These are phyloP conservation scores for Erynnis tages DNA, from an alignment of 2,888 invertebrate species.

Conservation along the genomic window DNA sequence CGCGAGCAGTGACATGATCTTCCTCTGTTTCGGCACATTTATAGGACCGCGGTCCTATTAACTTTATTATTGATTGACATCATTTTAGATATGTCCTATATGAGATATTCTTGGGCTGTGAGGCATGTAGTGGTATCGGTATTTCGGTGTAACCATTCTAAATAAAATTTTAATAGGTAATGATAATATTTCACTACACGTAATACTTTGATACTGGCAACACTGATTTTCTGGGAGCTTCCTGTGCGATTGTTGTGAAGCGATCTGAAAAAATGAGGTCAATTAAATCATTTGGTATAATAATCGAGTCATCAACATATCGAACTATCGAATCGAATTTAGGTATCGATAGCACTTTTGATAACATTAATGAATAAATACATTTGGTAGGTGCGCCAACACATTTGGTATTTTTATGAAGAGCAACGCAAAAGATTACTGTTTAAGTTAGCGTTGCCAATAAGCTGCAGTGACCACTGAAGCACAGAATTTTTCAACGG, in stretches of 20 bases:
- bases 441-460: too few relatives aligned
- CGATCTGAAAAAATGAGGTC: conserved; percentile 40
- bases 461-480: too few relatives aligned
- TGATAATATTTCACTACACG: conserved; percentile 25
- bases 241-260: conserved; percentile 23
- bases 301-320: conserved; percentile 43
- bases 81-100: conserved; percentile 48
- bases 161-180: conserved; percentile 21
- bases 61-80: too few relatives aligned
- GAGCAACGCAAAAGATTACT: too few relatives aligned
- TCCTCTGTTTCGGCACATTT: conserved; percentile 7
- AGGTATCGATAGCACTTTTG: conserved; percentile 14
- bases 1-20: conserved; percentile 16
- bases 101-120: conserved; percentile 60
- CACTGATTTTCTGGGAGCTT: conserved; percentile 27
- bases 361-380: conserved; percentile 5
- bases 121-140: conserved; percentile 32
- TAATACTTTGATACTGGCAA: conserved; percentile 35
- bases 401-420: background rate
- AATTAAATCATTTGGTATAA: conserved; percentile 45
- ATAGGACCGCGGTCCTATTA: too few relatives aligned
- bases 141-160: conserved; percentile 11
- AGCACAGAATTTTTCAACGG: too few relatives aligned
- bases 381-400: background rate
- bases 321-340: conserved; percentile 31